phyloP scores from a whole-genome alignment of 2,888 invertebrate species.

The Drosophila paramelanica region DNA sequence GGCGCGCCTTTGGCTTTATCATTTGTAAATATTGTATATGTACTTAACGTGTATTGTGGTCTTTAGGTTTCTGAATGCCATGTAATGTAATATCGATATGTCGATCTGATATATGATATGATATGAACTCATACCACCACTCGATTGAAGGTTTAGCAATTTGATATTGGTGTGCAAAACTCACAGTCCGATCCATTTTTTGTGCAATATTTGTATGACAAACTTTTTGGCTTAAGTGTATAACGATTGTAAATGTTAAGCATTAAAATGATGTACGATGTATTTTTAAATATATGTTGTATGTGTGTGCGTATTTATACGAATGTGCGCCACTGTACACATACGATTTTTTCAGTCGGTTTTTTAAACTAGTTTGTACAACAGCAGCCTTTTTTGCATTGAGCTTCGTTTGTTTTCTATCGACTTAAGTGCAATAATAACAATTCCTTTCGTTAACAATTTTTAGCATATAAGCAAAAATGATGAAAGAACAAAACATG shows the following conservation, averaged over 20 bases:
- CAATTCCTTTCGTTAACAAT: constrained; percentile 69
- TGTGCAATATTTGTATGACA: constrained; percentile 82
- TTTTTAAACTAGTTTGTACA: constrained; percentile 78
- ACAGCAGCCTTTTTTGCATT: constrained; percentile 77
- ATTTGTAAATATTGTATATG: constrained; percentile 72
- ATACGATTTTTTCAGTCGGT: constrained; percentile 51
- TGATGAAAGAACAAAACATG: constrained; percentile 18
- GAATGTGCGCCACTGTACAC: constrained; percentile 16
- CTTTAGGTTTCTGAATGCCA: constrained; percentile 75
- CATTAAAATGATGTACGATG: constrained; percentile 48
- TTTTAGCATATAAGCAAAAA: constrained; percentile 48
- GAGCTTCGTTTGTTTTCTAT: constrained; percentile 69
- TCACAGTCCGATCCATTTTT: constrained; percentile 81
- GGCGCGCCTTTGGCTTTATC: constrained; percentile 57
- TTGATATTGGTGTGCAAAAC: constrained; percentile 67
- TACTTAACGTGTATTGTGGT: constrained; percentile 72
- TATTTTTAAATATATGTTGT: constrained; percentile 41
- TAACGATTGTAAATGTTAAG: constrained; percentile 55
- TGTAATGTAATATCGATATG: constrained; percentile 32
- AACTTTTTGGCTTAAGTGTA: constrained; percentile 75
- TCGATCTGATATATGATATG: constrained; percentile 1
- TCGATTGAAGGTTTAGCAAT: constrained; percentile 72
- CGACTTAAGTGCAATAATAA: constrained; percentile 72
- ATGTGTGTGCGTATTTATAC: constrained; percentile 17
- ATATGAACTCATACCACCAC: constrained; percentile 74